A percentile compares a stretch with the other conserved stretches of the same genome.
Conservation (phyloP, 2,113 vertebrate genomes). For the Lichenostomus cassidix region DNA sequence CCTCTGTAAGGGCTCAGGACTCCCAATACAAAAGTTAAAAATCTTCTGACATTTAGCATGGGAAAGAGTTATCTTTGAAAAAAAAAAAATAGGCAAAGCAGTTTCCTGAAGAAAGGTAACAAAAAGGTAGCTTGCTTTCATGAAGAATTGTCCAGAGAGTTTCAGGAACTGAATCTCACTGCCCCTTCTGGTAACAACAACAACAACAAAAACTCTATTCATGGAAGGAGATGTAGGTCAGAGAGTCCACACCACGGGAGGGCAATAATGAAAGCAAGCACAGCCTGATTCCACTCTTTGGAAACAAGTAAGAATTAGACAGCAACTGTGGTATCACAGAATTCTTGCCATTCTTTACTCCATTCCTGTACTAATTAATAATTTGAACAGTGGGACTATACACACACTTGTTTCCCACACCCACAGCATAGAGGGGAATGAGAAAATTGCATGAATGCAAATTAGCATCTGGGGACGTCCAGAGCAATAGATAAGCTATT, state of each 20-base stretch:
- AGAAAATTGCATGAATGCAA: background rate
- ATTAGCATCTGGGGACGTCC: background rate
- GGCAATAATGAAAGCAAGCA: background rate
- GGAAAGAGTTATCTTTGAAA: background rate
- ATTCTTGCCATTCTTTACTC: background rate
- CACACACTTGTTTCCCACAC: background rate
- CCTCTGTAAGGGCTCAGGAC: background rate
- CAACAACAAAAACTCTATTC: background rate
- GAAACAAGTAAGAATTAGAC: background rate
- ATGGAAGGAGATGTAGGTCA: background rate
- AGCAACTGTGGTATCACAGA: background rate
- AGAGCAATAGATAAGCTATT: background rate
- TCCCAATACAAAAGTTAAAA: background rate
- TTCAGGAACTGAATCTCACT: background rate
- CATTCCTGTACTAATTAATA: background rate
- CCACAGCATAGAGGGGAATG: background rate
- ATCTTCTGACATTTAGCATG: accelerated
- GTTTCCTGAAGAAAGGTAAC: background rate
- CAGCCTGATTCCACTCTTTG: background rate
- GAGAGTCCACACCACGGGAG: background rate
- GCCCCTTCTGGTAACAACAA: background rate
- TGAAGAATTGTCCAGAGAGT: background rate
- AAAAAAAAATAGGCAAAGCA: background rate
- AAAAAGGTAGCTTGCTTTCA: background rate
- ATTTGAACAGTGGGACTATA: background rate